These are phyloP conservation scores for Bedellia somnulentella DNA, from an alignment of 2,888 invertebrate genomes.

Conservation along the genomic window DNA sequence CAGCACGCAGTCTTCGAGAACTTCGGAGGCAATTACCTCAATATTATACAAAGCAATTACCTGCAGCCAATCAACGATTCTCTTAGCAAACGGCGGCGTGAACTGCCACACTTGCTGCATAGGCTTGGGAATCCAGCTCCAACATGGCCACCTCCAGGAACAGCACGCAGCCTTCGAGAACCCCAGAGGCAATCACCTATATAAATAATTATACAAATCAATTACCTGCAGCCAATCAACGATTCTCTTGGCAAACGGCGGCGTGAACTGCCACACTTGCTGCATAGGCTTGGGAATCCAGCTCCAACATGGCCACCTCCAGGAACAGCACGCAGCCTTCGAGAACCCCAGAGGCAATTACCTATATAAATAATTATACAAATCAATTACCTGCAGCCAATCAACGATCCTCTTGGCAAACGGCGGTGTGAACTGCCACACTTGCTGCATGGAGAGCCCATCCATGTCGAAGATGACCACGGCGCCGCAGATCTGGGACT, in stretches of 20 bases:
- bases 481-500: conserved; percentile 74
- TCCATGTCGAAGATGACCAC: conserved; percentile 86
- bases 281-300: conserved; percentile 73
- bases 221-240: conserved; percentile 79
- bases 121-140: conserved; percentile 74
- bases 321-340: conserved; percentile 79
- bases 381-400: conserved; percentile 67
- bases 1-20: conserved; percentile 79
- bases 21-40: no score
- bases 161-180: conserved; percentile 78
- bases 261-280: conserved; percentile 85
- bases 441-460: conserved; percentile 77
- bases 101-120: conserved; percentile 84
- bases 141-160: conserved; percentile 82
- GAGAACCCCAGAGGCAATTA: no score
- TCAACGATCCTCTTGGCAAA: conserved; percentile 85
- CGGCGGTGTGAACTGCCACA: conserved; percentile 83
- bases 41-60: conserved; percentile 28
- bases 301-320: conserved; percentile 82
- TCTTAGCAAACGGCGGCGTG: conserved; percentile 81
- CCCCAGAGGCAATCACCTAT: no score
- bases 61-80: conserved; percentile 83
- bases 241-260: conserved; percentile 80
- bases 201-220: no score
- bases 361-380: no score